Percentiles rank a stretch among this genome's conserved stretches.
Conservation (phyloP, 2,888 invertebrate species). For the Fragum fragum region DNA sequence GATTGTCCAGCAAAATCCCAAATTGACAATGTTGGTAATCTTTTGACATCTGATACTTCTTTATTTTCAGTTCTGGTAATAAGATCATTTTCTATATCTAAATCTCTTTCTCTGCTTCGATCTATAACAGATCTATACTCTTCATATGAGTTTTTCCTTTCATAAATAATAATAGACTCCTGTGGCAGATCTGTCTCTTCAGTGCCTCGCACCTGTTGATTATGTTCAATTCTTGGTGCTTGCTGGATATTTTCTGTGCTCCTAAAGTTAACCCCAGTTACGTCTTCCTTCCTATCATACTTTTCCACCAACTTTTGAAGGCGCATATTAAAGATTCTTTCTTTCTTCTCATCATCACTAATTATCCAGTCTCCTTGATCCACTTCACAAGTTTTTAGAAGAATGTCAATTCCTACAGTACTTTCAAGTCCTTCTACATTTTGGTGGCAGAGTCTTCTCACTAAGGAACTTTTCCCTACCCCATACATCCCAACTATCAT, state of each 20-base stretch:
- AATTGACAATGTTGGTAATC: constrained; percentile 37
- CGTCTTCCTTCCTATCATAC: too few species aligned
- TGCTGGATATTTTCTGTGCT: too few species aligned
- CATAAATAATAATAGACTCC: too few species aligned
- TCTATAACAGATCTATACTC: too few species aligned
- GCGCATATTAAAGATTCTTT: not conserved
- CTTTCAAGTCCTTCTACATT: not conserved
- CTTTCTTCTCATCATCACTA: not conserved
- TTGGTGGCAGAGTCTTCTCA: not conserved
- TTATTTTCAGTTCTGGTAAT: too few species aligned
- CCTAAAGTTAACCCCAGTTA: too few species aligned
- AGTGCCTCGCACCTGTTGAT: too few species aligned
- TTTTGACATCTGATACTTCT: not conserved
- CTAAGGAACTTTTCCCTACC: constrained; percentile 55
- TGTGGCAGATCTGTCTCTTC: too few species aligned
- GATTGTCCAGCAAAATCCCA: constrained; percentile 48
- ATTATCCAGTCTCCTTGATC: not conserved
- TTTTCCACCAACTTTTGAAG: not conserved
- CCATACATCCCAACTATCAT: constrained; percentile 60
- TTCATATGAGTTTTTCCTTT: too few species aligned
- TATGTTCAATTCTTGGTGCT: too few species aligned
- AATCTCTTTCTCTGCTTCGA: too few species aligned
- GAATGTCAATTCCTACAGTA: constrained; percentile 2
- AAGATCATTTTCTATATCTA: too few species aligned
- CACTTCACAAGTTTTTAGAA: not conserved